Conservation (phyloP, 1,140 invertebrate genomes). For the Eciton burchellii region DNA sequence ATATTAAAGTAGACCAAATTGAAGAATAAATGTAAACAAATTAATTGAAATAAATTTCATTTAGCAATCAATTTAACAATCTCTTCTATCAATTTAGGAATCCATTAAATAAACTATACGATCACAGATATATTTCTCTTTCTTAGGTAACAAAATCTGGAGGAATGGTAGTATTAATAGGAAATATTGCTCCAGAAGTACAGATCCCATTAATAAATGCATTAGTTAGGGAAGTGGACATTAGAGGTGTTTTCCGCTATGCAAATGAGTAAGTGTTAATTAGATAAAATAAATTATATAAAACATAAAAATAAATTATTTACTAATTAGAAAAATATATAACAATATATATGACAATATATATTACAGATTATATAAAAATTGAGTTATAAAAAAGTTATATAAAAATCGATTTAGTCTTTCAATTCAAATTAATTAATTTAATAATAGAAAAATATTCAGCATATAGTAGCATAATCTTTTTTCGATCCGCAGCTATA, state of each 20-base stretch:
- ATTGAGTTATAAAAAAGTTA: conserved; percentile 8
- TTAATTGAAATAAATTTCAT: too few species aligned
- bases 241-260: conserved; percentile 96
- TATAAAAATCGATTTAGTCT: not conserved
- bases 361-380: too few species aligned
- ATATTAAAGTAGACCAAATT: too few species aligned
- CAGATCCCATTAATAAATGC: conserved; percentile 93
- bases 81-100: not conserved
- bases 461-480: not conserved
- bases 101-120: conserved; percentile 12
- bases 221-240: conserved; percentile 94
- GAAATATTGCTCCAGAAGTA: conserved; percentile 92
- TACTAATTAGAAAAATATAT: not conserved
- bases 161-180: conserved; percentile 94
- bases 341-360: too few species aligned
- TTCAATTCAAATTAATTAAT: not conserved
- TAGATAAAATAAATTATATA: not conserved
- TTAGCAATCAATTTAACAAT: too few species aligned
- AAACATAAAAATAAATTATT: not conserved
- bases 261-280: conserved; percentile 91
- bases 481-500: conserved; percentile 89
- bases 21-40: too few species aligned
- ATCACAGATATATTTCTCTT: conserved; percentile 46
- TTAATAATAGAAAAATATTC: not conserved
- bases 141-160: conserved; percentile 93